phyloP scores from a whole-genome alignment of 2,888 invertebrate genomes.

The Chrysolina americana region DNA sequence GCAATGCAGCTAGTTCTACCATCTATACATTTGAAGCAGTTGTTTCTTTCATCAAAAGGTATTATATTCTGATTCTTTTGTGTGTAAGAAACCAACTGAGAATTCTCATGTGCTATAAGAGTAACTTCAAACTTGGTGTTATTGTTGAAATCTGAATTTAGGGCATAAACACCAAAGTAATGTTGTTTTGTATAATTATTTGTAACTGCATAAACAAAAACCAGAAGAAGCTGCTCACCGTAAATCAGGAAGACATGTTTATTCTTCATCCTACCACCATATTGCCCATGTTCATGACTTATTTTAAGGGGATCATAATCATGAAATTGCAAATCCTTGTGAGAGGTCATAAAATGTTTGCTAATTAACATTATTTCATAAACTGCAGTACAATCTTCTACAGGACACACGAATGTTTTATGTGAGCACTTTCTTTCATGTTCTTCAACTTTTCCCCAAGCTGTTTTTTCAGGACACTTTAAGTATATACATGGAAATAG shows the following conservation, averaged over 20 bases:
- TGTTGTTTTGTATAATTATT: background rate
- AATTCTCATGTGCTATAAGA: background rate
- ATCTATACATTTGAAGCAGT: conserved; percentile 20
- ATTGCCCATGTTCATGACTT: background rate
- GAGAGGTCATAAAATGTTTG: background rate
- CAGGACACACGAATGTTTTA: conserved; percentile 29
- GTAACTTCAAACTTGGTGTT: conserved; percentile 1
- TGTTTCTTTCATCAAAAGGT: conserved; percentile 8
- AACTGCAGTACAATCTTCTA: background rate
- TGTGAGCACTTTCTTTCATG: conserved; percentile 24
- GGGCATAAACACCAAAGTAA: background rate
- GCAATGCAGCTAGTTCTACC: background rate
- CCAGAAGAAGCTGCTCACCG: background rate
- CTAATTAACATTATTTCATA: background rate
- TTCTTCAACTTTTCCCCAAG: conserved; percentile 20
- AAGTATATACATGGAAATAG: conserved; percentile 30
- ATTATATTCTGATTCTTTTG: conserved; percentile 7
- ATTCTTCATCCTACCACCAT: background rate
- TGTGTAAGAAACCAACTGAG: background rate
- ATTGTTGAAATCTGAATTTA: background rate
- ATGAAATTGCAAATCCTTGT: background rate
- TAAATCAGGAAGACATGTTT: background rate
- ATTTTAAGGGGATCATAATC: background rate
- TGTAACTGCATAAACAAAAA: background rate
- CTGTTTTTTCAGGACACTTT: conserved; percentile 16